phyloP scores from a whole-genome alignment of 2,113 vertebrate genomes.

The Thalassarche chlororhynchos region DNA sequence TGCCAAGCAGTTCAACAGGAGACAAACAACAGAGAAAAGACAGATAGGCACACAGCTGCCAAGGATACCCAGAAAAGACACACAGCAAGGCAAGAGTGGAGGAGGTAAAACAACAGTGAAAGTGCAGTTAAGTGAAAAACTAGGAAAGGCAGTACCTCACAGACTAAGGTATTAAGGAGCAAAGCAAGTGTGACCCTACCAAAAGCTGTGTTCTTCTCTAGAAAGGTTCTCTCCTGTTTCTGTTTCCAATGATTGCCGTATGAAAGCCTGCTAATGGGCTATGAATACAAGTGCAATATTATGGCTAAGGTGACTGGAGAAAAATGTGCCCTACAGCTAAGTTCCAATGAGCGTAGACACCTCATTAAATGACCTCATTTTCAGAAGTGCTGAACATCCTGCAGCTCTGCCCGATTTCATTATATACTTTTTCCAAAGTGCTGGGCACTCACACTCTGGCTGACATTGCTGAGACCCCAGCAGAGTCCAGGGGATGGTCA shows the following conservation, averaged over 20 bases:
- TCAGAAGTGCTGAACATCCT: constrained; percentile 46
- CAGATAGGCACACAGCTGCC: not conserved
- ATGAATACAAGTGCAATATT: not conserved
- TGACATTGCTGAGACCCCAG: not conserved
- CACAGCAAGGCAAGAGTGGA: not conserved
- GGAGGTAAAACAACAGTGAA: not conserved
- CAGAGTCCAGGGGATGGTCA: not conserved
- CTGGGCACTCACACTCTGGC: not conserved
- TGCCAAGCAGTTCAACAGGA: not conserved
- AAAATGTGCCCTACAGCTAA: constrained; percentile 55
- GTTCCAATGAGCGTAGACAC: constrained; percentile 23
- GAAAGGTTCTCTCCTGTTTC: not conserved
- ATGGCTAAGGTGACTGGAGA: constrained; percentile 43
- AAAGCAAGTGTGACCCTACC: not conserved
- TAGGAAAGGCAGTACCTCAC: not conserved
- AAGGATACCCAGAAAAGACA: not conserved
- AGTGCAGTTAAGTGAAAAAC: not conserved
- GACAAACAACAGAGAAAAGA: not conserved
- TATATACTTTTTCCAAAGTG: not conserved
- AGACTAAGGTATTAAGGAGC: not conserved
- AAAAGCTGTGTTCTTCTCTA: not conserved
- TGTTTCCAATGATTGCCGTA: not conserved
- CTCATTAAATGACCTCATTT: constrained; percentile 69
- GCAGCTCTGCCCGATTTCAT: constrained; percentile 35
- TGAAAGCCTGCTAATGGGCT: not conserved